phyloP scores from a whole-genome alignment of 2,797 vertebrate species.

The Pterois miles region DNA sequence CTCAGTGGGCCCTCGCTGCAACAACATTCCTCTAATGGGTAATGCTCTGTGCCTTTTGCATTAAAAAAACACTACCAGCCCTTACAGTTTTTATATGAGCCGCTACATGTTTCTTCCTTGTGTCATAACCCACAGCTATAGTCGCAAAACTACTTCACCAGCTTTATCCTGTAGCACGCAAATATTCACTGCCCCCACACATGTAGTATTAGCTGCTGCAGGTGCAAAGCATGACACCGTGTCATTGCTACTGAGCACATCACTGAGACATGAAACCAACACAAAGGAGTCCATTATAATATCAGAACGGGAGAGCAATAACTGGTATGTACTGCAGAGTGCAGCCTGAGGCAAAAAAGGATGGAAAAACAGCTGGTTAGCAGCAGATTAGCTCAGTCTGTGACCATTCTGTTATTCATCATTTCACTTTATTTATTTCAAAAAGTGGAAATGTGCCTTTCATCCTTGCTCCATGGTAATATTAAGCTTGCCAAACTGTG shows the following conservation, averaged over 20 bases:
- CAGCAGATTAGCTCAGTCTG: constrained; percentile 50
- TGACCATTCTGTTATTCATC: constrained; percentile 39
- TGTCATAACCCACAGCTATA: constrained; percentile 7
- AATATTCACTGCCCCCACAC: not conserved
- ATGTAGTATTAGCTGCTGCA: constrained; percentile 28
- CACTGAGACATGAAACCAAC: constrained; percentile 37
- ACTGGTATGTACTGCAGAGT: constrained; percentile 23
- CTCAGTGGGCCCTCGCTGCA: constrained; percentile 10
- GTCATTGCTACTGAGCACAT: constrained; percentile 16
- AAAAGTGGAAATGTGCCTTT: constrained; percentile 51
- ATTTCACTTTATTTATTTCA: constrained; percentile 42
- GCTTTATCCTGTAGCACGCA: constrained; percentile 3
- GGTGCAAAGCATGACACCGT: constrained; percentile 34
- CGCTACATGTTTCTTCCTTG: not conserved
- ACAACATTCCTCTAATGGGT: constrained; percentile 37
- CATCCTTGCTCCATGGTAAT: constrained; percentile 29
- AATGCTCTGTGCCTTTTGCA: constrained; percentile 12
- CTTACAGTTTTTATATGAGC: not conserved
- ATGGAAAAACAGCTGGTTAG: constrained; percentile 44
- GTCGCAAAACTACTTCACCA: constrained; percentile 18
- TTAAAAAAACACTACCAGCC: not conserved
- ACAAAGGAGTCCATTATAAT: constrained; percentile 45
- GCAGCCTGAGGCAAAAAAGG: constrained; percentile 26
- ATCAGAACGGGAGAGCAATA: constrained; percentile 41
- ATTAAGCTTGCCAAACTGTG: constrained; percentile 17